phyloP scores from a whole-genome alignment of 2,888 invertebrate genomes.

The Cremastinae sp. region DNA sequence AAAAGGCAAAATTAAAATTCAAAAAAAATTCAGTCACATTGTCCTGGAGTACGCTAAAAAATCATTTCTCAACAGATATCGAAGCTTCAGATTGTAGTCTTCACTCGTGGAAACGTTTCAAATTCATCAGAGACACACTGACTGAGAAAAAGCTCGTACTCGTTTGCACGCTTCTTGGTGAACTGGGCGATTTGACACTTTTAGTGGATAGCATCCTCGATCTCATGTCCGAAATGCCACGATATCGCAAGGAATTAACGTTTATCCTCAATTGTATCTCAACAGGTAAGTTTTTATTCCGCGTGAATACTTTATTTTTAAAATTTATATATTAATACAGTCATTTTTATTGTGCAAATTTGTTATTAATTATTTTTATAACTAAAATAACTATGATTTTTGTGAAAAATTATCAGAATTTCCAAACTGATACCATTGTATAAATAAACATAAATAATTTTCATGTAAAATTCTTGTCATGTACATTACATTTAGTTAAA shows the following conservation, averaged over 20 bases:
- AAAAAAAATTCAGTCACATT: too few relatives aligned
- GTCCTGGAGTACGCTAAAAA: neutral
- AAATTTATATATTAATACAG: too few relatives aligned
- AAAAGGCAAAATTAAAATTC: slow-evolving; percentile 70
- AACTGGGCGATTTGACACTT: slow-evolving; percentile 82
- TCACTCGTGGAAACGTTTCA: slow-evolving; percentile 85
- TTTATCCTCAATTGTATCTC: slow-evolving; percentile 84
- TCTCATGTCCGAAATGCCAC: slow-evolving; percentile 81
- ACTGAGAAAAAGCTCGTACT: slow-evolving; percentile 82
- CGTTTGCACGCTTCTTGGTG: slow-evolving; percentile 83
- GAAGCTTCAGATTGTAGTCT: slow-evolving; percentile 76
- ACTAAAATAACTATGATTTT: too few relatives aligned
- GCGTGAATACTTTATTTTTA: too few relatives aligned
- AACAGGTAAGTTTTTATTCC: slow-evolving; percentile 79
- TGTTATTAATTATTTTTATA: too few relatives aligned
- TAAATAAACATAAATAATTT: too few relatives aligned
- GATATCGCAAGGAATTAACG: slow-evolving; percentile 84
- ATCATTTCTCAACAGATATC: slow-evolving; percentile 72
- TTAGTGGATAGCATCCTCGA: slow-evolving; percentile 85
- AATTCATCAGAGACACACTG: slow-evolving; percentile 82
- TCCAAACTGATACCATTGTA: too few relatives aligned
- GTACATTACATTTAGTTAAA: too few relatives aligned
- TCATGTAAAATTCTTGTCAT: too few relatives aligned
- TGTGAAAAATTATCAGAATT: neutral
- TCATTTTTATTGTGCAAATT: too few relatives aligned